These are phyloP conservation scores for Hyaena hyaena DNA, from an alignment of 2,113 vertebrate species.

Conservation along the genomic window DNA sequence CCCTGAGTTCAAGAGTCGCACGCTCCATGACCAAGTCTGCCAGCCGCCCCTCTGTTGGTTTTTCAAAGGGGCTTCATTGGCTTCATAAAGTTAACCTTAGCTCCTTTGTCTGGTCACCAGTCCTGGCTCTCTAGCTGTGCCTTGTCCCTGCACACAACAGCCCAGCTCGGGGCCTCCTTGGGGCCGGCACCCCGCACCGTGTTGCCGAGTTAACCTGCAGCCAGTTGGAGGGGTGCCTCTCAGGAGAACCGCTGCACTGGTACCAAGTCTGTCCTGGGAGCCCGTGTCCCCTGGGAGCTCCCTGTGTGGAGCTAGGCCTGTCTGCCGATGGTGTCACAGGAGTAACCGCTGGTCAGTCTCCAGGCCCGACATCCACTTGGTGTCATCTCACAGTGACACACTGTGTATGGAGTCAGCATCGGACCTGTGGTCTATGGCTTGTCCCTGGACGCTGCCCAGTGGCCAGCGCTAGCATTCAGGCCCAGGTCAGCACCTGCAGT, in stretches of 20 bases:
- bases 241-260: accelerated
- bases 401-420: slow-evolving; percentile 5
- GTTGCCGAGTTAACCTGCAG: background rate
- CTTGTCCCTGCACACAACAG: too few relatives aligned
- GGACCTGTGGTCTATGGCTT: background rate
- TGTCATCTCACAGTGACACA: background rate
- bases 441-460: background rate
- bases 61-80: background rate
- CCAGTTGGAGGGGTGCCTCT: background rate
- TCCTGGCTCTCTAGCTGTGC: background rate
- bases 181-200: background rate
- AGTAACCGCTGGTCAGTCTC: background rate
- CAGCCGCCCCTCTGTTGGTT: background rate
- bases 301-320: background rate
- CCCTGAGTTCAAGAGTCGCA: background rate
- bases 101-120: background rate
- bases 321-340: background rate
- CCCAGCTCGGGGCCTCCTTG: background rate
- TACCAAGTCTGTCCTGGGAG: background rate
- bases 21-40: background rate
- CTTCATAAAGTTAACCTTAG: background rate
- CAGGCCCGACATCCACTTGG: background rate
- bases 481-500: background rate
- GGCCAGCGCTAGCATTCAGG: background rate
- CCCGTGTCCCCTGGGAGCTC: background rate